Evolutionary conservation across 2,888 invertebrate genomes (phyloP), one percentile per base, ranked within the genome.

Genomic region (Lepidonotus clava): DNA sequence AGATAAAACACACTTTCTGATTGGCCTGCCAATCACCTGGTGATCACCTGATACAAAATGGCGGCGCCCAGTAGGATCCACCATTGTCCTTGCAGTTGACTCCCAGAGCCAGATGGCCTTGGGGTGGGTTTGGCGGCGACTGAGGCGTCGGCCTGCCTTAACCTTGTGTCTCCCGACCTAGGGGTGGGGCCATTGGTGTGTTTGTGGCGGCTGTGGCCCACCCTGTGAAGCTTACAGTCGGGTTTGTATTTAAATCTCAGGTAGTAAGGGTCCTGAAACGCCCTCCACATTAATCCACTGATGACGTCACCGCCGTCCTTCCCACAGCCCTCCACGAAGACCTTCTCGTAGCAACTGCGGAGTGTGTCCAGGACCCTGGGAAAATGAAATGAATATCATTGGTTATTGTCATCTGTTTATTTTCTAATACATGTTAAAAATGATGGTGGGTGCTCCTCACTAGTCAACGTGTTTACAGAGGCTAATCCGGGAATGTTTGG

Each of bases 181-280:
- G 24, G 41, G 5, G 80, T 46, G 6, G 51, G 41, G 21, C 34
- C n/a, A 32, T 18, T 8, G 14, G 36, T 28, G 32, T 53, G 36
- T n/a, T 24, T 0, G 2, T 8, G 18, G 14, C 21, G 51, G 53
- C 32, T 18, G 5, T n/a, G 56, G n/a, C 32, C 66, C 1, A 66
- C 28, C 28, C 66, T 2, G 40, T 86, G 86, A 11, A 86, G 61
- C 14, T 36, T 36, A 38, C 86, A 86, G 77, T 86, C 80, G 2
- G 86, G 86, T 40, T 38, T 0, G 76, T 86, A 86, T 18, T 56
- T 86, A 38, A 76, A 86, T 14, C 80, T 32, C 77, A 86, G 56
- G 61, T 86, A 86, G 46, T 53, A 80, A 21, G 86, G 86, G 56
- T 86, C 86, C 40, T 77, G 51, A 36, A 86, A 86, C 8, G 86